These are phyloP conservation scores for Phoxinus phoxinus DNA, from an alignment of 2,113 vertebrate genomes.

Conservation along the genomic window DNA sequence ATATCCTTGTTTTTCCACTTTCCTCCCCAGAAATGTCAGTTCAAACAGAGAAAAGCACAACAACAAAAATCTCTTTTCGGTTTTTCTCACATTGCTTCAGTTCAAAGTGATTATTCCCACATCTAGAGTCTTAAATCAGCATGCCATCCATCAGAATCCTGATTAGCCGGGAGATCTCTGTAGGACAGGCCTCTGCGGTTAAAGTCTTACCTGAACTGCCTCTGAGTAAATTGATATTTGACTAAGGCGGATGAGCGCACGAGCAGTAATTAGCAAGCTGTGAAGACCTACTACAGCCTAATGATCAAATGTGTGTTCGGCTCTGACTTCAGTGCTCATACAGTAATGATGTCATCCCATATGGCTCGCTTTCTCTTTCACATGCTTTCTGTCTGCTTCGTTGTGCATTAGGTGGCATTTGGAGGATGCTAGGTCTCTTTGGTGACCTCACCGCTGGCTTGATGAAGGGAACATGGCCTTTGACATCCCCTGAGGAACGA, in stretches of 20 bases:
- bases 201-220: conserved; percentile 25
- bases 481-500: neutral
- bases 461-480: conserved; percentile 10
- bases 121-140: conserved; percentile 14
- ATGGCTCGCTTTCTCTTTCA: conserved; percentile 5
- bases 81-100: neutral
- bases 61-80: neutral
- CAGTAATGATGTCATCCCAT: neutral
- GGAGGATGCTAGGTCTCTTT: neutral
- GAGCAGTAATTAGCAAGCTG: conserved; percentile 22
- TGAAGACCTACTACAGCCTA: neutral
- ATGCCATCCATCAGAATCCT: conserved; percentile 23
- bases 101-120: conserved; percentile 26
- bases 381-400: neutral
- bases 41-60: conserved; percentile 6
- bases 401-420: neutral
- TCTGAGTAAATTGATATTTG: conserved; percentile 1
- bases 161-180: conserved; percentile 14
- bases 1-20: neutral
- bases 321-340: conserved; percentile 1
- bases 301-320: neutral
- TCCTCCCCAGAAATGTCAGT: neutral
- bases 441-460: conserved; percentile 34
- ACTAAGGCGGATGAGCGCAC: neutral
- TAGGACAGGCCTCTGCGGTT: conserved; percentile 4